Base-by-base conservation (phyloP, 2,113 vertebrate species). In the Platanista minor region DNA sequence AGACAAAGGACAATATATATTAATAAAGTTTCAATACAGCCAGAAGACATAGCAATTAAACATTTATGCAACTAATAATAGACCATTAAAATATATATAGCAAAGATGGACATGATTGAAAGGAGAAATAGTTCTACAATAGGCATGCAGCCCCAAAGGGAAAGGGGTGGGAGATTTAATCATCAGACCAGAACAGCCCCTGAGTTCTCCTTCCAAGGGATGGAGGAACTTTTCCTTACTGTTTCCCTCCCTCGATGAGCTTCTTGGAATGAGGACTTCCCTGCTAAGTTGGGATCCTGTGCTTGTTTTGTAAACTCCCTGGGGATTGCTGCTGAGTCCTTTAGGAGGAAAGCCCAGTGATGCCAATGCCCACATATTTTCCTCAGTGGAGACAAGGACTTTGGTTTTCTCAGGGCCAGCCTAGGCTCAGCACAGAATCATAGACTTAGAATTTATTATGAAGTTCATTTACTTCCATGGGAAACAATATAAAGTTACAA, bases 111-210 rank as follows among this genome's bases (percentile, higher is more conserved):
- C 39, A 74, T 43, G 13, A 29, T 41, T 29, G 39, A 72, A 72
- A 72, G 39, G 41, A 72, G 39, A 41, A 39, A 41, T 27, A 27
- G 23, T 15, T 71, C 23, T 41, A 27, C 25, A 72, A 41, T 72
- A 74, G 29, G 41, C 27, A 31, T 43, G 46, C 31, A 52, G 33
- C 10, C 10, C 46, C 31, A 78, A 54, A 23, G 46, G 20, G 46
- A 78, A 78, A 54, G 46, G 31, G 46, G 31, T 4, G 18, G 8
- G 31, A n/a, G 10, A 23, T 31, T 54, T 49, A 20, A 27, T 54
- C 0, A 0, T 10, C 21, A 54, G n/a, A 33, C 29, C 6, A 12
- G 33, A n/a, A 52, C 6, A n/a, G 31, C 31, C 46, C 10, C 75
- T 52, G 75, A 33, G 52, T 23, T 54, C 33, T 78, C 18, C 18